These are phyloP conservation scores for Drosophila subpulchrella DNA, from an alignment of 1,140 invertebrate genomes.

Conservation along the genomic window DNA sequence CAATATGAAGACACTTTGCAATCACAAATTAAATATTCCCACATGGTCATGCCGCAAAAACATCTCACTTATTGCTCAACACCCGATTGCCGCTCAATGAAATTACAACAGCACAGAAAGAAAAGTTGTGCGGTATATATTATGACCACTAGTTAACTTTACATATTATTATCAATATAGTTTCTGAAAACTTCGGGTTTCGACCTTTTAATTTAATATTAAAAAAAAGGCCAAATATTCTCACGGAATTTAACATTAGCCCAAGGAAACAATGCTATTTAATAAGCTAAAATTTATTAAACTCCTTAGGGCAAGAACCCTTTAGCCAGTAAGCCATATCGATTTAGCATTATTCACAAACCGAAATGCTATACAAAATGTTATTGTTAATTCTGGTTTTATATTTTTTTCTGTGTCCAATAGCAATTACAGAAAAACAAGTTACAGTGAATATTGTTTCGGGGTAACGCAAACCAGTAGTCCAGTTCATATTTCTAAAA, in stretches of 20 bases:
- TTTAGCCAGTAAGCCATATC: too few species aligned
- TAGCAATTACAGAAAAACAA: conserved; percentile 3
- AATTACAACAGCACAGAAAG: conserved; percentile 5
- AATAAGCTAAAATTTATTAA: too few species aligned
- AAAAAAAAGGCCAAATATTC: too few species aligned
- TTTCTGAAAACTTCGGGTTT: background rate
- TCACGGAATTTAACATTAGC: too few species aligned
- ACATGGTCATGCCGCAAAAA: conserved; percentile 41
- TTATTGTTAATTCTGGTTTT: too few species aligned
- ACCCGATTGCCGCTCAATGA: conserved; percentile 37
- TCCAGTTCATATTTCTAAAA: background rate
- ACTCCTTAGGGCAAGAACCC: too few species aligned
- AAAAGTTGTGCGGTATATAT: background rate
- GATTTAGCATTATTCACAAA: too few species aligned
- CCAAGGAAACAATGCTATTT: too few species aligned
- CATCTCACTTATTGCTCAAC: conserved; percentile 31
- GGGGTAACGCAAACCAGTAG: too few species aligned
- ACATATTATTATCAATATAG: background rate
- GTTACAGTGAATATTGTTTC: conserved; percentile 4
- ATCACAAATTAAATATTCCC: conserved; percentile 11
- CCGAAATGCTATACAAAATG: too few species aligned
- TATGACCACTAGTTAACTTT: background rate
- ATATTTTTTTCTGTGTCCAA: background rate
- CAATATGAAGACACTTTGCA: conserved; percentile 21
- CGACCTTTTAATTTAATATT: too few species aligned